Conservation (phyloP, 1,140 invertebrate genomes). For the Oscheius sp. region DNA sequence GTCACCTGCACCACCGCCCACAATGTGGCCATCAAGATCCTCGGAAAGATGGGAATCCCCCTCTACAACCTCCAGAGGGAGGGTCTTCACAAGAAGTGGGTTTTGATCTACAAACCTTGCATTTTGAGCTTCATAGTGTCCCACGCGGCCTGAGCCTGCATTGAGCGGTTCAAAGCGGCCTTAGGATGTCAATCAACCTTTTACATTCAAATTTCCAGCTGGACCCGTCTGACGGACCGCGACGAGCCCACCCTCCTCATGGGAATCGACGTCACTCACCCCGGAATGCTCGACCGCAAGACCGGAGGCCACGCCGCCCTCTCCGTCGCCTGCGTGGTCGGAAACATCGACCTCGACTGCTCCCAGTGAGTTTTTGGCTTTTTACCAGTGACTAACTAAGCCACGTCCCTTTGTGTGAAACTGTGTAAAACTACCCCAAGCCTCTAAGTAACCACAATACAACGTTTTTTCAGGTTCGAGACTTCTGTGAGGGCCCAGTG, state of each 20-base stretch:
- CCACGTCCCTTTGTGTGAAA: too few relatives aligned
- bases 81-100: neutral
- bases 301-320: neutral
- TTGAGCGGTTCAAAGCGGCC: too few relatives aligned
- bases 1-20: neutral
- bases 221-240: neutral
- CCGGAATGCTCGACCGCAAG: neutral
- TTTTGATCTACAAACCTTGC: too few relatives aligned
- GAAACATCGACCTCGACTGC: slow-evolving; percentile 13
- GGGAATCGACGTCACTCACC: slow-evolving; percentile 22
- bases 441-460: neutral
- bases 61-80: neutral
- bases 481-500: neutral
- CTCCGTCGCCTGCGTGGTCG: slow-evolving; percentile 12
- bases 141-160: too few relatives aligned
- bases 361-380: slow-evolving; percentile 19
- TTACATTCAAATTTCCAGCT: neutral
- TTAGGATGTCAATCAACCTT: too few relatives aligned
- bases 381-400: too few relatives aligned
- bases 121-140: too few relatives aligned
- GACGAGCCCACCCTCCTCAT: slow-evolving; percentile 5
- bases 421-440: too few relatives aligned
- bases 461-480: neutral
- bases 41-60: slow-evolving; percentile 18
- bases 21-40: neutral